Conservation (phyloP, 1,140 invertebrate species). For the Ips typographus region DNA sequence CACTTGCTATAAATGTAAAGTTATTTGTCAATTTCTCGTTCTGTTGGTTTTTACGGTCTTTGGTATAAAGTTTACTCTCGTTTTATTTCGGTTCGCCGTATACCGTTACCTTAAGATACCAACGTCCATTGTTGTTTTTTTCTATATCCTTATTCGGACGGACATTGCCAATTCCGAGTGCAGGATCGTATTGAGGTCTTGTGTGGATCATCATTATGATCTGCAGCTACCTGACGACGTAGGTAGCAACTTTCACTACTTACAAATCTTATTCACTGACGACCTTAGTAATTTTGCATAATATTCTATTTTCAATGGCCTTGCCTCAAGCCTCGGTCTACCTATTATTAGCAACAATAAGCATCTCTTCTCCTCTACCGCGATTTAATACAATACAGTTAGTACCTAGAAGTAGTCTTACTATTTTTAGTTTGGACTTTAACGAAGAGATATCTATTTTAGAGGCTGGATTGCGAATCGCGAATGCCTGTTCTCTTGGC, state of each 20-base stretch:
- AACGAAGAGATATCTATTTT: too few species aligned
- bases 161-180: conserved; percentile 17
- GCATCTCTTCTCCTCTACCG: too few species aligned
- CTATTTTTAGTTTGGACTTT: too few species aligned
- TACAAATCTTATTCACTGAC: neutral
- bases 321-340: neutral
- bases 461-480: too few species aligned
- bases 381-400: too few species aligned
- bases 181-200: neutral
- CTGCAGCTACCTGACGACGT: neutral
- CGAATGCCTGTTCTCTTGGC: too few species aligned
- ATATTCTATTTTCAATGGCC: neutral
- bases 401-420: too few species aligned
- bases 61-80: conserved; percentile 12
- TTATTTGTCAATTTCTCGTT: too few species aligned
- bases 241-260: neutral
- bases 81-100: conserved; percentile 10
- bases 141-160: conserved; percentile 12
- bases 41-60: conserved; percentile 3
- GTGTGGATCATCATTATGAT: neutral
- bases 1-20: too few species aligned
- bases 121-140: conserved; percentile 17
- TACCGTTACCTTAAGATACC: conserved; percentile 23
- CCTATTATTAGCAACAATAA: neutral
- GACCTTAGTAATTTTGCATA: neutral